A percentile compares a stretch with the other conserved stretches of the same genome.
These are phyloP conservation scores for Sarcophaga caerulescens DNA, from an alignment of 2,888 invertebrate genomes.

Conservation along the genomic window DNA sequence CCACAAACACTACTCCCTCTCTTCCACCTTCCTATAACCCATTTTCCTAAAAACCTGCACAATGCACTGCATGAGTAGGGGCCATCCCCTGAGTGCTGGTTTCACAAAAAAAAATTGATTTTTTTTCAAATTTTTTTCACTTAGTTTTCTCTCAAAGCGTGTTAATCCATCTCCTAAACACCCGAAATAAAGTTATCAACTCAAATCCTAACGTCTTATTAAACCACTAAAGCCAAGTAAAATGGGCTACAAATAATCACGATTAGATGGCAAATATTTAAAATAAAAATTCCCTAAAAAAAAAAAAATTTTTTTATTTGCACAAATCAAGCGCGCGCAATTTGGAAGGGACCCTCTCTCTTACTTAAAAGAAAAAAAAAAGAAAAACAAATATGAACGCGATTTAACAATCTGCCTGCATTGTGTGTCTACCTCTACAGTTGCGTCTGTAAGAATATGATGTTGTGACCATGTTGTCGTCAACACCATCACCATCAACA, in stretches of 20 bases:
- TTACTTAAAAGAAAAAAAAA: conserved; percentile 28
- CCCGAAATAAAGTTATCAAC: no score
- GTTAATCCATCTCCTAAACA: no score
- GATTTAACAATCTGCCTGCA: conserved; percentile 46
- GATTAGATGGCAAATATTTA: conserved; percentile 2
- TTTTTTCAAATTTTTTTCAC: no score
- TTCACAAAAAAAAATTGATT: no score
- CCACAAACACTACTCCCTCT: no score
- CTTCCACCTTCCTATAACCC: no score
- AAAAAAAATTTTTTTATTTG: background rate
- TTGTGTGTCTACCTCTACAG: conserved; percentile 1
- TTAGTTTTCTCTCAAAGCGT: no score
- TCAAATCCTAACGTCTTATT: no score
- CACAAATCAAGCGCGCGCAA: conserved; percentile 41
- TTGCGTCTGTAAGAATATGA: background rate
- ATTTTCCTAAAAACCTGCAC: no score
- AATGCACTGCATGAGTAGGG: no score
- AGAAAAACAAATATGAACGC: background rate
- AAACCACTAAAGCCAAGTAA: conserved; percentile 44
- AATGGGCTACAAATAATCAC: conserved; percentile 38
- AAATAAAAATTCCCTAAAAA: background rate
- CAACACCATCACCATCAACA: conserved; percentile 30
- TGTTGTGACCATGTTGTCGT: conserved; percentile 24
- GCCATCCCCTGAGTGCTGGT: no score
- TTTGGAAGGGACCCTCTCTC: conserved; percentile 68